Evolutionary conservation across 2,888 invertebrate genomes (phyloP).

Genomic region (Acleris holmiana): DNA sequence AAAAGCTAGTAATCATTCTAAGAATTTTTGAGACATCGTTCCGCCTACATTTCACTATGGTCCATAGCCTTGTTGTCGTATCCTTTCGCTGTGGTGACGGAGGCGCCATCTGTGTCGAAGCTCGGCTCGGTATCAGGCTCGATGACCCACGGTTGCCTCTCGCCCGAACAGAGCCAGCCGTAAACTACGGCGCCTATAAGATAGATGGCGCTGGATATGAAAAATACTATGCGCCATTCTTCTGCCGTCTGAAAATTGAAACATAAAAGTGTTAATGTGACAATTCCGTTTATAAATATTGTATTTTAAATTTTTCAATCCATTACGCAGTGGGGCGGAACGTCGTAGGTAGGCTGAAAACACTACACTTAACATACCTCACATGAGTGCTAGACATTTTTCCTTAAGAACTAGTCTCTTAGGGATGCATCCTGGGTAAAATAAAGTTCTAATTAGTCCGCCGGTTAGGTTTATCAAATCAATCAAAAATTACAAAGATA

Average conservation of each 20-base stretch:
- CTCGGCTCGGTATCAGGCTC: constrained; percentile 70
- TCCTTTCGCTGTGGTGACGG: constrained; percentile 66
- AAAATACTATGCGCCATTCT: constrained; percentile 95
- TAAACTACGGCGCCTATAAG: constrained; percentile 93
- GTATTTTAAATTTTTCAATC: not conserved
- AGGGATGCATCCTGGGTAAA: too few species aligned
- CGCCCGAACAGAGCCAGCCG: constrained; percentile 90
- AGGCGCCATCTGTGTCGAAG: constrained; percentile 74
- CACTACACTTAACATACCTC: too few species aligned
- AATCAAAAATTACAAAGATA: too few species aligned
- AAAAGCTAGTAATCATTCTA: too few species aligned
- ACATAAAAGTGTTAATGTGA: too few species aligned
- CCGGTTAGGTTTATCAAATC: too few species aligned
- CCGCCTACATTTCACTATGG: constrained; percentile 51
- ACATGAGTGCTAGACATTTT: too few species aligned
- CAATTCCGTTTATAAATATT: too few species aligned
- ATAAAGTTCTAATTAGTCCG: too few species aligned
- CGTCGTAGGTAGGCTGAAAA: too few species aligned
- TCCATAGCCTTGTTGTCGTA: constrained; percentile 74
- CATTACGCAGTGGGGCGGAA: not conserved
- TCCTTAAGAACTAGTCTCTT: too few species aligned
- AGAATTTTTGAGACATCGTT: not conserved
- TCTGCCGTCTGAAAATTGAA: constrained; percentile 84
- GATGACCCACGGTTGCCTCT: constrained; percentile 92
- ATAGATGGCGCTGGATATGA: constrained; percentile 92